Evolutionary conservation across 2,888 invertebrate genomes (phyloP), one percentile per base, ranked within the genome.

Genomic region (Lamellibrachia columna): DNA sequence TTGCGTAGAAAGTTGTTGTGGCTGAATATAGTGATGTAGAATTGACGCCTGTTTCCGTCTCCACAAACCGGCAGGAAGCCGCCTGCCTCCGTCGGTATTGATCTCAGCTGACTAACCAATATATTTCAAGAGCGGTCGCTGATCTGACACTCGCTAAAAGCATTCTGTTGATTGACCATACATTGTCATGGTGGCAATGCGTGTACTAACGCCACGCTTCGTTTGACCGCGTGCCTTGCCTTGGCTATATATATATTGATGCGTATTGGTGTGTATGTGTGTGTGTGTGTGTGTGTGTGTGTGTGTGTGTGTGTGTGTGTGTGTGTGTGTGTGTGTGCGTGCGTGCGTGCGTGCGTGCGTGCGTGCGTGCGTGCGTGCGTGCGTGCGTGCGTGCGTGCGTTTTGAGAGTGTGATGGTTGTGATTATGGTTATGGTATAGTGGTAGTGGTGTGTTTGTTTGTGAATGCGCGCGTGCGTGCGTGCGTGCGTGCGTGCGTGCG

Each of bases 111-210:
- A 75, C n/a, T n/a, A 3, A 22, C 22, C 75, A 75, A 75, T 75
- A 22, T 22, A 75, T 75, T 75, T 75, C 75, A 75, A 75, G 75
- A 15, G 15, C 75, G n/a, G 75, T 75, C 75, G 22, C 75, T 22
- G 2, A 75, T 22, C 15, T 75, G 75, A 75, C 75, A 75, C 75
- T 75, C 75, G 22, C 75, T 75, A 75, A 75, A 75, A 75, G 75
- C 75, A 75, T 75, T 75, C 75, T 15, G 15, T 75, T 91, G 91
- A 52, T 91, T 22, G 91, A 91, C 91, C 11, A 91, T 91, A 52
- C 91, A 91, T 52, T 91, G 91, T 52, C n/a, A 91, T 91, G 53
- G n/a, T 52, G 15, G 22, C 15, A 91, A 91, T 28, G 52, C 52
- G 91, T 52, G 91, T 91, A 28, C 91, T 15, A 15, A 22, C 75